phyloP scores from a whole-genome alignment of 2,113 vertebrate species.

The Spea multiplicata region DNA sequence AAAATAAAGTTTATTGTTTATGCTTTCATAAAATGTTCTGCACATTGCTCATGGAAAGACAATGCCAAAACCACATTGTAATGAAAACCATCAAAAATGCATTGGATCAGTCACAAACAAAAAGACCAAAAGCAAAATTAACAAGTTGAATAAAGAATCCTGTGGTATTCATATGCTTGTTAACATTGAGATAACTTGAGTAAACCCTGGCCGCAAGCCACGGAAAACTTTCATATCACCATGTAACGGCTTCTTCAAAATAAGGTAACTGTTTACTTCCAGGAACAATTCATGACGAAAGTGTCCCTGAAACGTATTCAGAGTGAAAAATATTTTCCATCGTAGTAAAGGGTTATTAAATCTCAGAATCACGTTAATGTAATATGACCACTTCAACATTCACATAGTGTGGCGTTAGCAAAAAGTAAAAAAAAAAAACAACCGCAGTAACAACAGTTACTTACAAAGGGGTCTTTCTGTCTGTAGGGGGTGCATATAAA shows the following conservation, averaged over 20 bases:
- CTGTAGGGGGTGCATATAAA: not conserved
- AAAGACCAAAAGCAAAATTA: not conserved
- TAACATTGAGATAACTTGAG: no score
- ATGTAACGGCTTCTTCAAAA: no score
- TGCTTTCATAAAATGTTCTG: not conserved
- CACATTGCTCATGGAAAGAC: not conserved
- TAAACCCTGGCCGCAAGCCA: not conserved
- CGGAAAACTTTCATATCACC: no score
- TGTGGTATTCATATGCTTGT: not conserved
- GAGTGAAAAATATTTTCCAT: no score
- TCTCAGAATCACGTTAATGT: no score
- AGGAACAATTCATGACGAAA: no score
- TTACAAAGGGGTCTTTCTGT: not conserved
- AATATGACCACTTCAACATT: no score
- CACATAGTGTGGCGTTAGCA: no score
- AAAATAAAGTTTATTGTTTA: not conserved
- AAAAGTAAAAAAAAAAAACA: no score
- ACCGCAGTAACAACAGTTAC: not conserved
- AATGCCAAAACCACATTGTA: slow-evolving; percentile 3
- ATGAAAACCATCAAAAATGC: not conserved
- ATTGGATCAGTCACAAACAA: not conserved
- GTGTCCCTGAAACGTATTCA: no score
- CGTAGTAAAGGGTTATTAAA: no score
- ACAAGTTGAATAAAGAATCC: not conserved
- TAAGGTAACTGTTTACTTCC: no score